Conservation (phyloP, 2,113 vertebrate genomes). For the Malaclemys terrapin region DNA sequence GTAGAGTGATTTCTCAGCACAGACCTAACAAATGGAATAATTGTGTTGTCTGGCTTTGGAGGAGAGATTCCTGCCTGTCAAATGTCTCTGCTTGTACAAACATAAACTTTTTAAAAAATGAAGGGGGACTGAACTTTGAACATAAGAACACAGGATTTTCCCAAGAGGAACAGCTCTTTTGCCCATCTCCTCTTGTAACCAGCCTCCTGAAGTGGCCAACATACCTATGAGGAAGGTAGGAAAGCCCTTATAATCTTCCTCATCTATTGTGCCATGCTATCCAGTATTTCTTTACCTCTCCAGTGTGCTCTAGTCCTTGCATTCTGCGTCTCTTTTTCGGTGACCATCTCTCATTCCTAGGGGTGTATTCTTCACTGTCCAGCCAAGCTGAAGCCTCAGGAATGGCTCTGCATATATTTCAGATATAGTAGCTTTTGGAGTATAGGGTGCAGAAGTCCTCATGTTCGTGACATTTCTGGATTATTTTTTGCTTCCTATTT, state of each 20-base stretch:
- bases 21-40: not conserved
- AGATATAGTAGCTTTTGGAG: not conserved
- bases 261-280: not conserved
- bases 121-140: not conserved
- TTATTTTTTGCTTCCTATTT: not conserved
- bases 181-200: not conserved
- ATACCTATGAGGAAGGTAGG: not conserved
- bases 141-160: not conserved
- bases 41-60: not conserved
- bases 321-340: not conserved
- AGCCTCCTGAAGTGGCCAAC: not conserved
- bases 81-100: not conserved
- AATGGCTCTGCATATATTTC: not conserved
- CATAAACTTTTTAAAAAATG: not conserved
- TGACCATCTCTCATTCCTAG: not conserved
- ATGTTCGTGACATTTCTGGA: not conserved
- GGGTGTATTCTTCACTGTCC: not conserved
- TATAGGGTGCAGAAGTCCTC: not conserved
- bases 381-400: not conserved
- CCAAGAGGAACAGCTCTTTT: not conserved
- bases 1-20: not conserved
- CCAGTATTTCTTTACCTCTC: slow-evolving; percentile 4
- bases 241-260: not conserved
- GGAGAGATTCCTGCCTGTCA: not conserved
- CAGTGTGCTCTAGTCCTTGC: not conserved